phyloP scores from a whole-genome alignment of 1,140 invertebrate genomes.

The Drosophila sulfurigaster region DNA sequence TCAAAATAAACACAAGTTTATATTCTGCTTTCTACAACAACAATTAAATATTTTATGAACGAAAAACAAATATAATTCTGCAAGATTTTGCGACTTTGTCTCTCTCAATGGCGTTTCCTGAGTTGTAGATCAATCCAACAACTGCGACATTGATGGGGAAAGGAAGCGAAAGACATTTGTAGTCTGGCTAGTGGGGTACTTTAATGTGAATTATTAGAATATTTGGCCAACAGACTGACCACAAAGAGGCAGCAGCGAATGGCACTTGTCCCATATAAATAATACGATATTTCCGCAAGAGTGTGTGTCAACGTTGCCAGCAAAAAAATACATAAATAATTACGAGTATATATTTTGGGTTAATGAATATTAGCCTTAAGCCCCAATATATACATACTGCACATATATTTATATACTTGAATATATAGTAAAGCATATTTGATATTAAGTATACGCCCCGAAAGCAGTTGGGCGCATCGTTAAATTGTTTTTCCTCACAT shows the following conservation, averaged over 20 bases:
- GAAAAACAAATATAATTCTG: not conserved
- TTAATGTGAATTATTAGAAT: constrained; percentile 26
- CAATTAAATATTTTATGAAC: not conserved
- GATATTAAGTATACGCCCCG: constrained; percentile 59
- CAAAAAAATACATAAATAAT: constrained; percentile 30
- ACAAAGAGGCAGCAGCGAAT: constrained; percentile 3
- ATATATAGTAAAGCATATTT: constrained; percentile 51
- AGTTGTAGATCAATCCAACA: constrained; percentile 9
- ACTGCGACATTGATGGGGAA: constrained; percentile 36
- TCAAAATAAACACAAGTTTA: not conserved
- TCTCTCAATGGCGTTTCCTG: not conserved
- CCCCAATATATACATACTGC: constrained; percentile 16
- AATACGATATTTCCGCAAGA: constrained; percentile 72
- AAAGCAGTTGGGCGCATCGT: constrained; percentile 67
- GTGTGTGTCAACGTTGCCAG: constrained; percentile 40
- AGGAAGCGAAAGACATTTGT: not conserved
- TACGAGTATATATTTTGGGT: constrained; percentile 19
- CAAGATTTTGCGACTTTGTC: not conserved
- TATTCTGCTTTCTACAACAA: not conserved
- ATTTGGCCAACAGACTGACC: constrained; percentile 11
- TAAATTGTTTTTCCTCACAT: constrained; percentile 72
- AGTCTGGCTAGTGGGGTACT: not conserved
- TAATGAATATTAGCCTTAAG: constrained; percentile 46
- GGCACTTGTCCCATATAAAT: constrained; percentile 72
- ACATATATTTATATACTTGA: constrained; percentile 50